Percentiles rank a stretch among this genome's conserved stretches.
These are phyloP conservation scores for Cephus cinctus DNA, from an alignment of 1,140 invertebrate genomes.

Conservation along the genomic window DNA sequence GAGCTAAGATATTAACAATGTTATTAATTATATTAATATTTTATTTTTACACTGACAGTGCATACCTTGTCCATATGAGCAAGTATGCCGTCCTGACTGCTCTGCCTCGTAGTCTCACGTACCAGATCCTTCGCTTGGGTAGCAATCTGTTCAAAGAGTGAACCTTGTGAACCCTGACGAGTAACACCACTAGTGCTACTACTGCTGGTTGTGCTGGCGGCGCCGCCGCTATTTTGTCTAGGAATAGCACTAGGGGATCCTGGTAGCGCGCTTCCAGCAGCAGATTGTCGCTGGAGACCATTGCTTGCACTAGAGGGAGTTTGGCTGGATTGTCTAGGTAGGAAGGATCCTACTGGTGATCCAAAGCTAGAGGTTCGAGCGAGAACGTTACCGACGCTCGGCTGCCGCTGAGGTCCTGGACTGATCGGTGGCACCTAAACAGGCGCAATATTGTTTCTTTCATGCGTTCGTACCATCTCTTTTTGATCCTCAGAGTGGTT, in stretches of 20 bases:
- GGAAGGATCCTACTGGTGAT: slow-evolving; percentile 46
- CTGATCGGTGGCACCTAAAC: slow-evolving; percentile 51
- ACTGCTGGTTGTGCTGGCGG: no score
- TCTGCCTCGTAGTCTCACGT: slow-evolving; percentile 80
- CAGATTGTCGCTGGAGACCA: slow-evolving; percentile 19
- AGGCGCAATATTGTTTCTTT: no score
- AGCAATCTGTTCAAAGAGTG: slow-evolving; percentile 81
- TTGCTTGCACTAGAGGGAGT: slow-evolving; percentile 23
- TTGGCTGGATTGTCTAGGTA: slow-evolving; percentile 33
- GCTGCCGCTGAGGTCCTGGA: slow-evolving; percentile 61
- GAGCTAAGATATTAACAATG: slow-evolving; percentile 42
- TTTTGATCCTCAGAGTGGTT: not conserved
- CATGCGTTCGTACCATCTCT: no score
- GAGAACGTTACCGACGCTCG: slow-evolving; percentile 65
- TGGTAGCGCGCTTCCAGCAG: no score
- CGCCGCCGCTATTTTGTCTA: slow-evolving; percentile 40
- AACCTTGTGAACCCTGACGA: slow-evolving; percentile 76
- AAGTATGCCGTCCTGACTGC: slow-evolving; percentile 84
- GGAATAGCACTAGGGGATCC: no score
- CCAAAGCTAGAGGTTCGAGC: slow-evolving; percentile 64
- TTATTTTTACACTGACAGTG: not conserved
- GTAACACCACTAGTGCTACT: slow-evolving; percentile 55
- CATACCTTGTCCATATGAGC: slow-evolving; percentile 86
- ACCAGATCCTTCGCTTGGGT: slow-evolving; percentile 84
- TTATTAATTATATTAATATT: slow-evolving; percentile 13